Conservation (phyloP, 2,113 vertebrate species). For the Pionites leucogaster region DNA sequence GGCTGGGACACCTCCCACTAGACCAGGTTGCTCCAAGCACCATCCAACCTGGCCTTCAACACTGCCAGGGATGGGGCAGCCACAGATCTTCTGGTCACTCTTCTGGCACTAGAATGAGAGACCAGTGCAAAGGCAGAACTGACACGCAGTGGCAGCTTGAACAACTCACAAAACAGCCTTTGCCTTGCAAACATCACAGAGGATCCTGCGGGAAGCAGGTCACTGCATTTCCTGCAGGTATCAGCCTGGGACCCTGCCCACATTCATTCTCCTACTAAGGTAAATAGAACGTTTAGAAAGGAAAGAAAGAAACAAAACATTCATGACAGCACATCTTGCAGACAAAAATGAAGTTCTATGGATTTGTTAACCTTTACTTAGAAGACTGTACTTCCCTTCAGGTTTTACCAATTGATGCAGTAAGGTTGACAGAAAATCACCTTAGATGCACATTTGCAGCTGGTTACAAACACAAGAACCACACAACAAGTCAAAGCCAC, state of each 20-base stretch:
- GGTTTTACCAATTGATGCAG: background rate
- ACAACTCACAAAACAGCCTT: background rate
- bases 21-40: background rate
- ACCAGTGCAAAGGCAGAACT: background rate
- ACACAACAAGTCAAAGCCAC: background rate
- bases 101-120: background rate
- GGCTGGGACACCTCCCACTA: background rate
- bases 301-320: no score
- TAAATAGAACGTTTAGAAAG: background rate
- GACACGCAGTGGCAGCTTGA: background rate
- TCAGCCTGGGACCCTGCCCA: background rate
- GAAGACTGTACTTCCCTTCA: rapidly evolving
- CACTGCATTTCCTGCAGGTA: background rate
- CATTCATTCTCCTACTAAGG: background rate
- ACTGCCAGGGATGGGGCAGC: background rate
- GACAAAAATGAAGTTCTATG: background rate
- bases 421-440: rapidly evolving
- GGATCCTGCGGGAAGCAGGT: background rate
- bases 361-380: background rate
- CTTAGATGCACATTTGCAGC: rapidly evolving
- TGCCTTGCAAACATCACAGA: background rate
- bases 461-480: background rate
- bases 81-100: background rate
- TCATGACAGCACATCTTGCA: rapidly evolving
- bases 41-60: background rate